Base-by-base conservation (phyloP, 2,797 vertebrate species). In the Coccyzus lansbergi region DNA sequence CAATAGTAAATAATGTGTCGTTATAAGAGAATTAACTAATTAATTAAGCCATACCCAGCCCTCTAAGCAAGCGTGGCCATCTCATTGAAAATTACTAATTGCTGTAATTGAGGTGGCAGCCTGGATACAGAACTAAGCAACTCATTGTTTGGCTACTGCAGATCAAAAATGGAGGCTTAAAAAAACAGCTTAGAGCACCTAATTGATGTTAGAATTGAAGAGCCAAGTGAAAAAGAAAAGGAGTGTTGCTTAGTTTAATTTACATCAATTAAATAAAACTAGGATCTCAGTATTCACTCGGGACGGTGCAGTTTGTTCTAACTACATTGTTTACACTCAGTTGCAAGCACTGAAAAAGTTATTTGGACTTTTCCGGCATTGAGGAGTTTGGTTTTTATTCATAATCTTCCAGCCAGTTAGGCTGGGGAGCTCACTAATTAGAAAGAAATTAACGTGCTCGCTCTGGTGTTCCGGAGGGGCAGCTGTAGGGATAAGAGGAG, bases 211-310 rank as follows among this genome's bases (percentile, higher is more conserved):
- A 42, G 31, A 60, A 71, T 78, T 60, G 33, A 82, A 49, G 34
- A 88, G 38, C 64, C 79, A 40, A 70, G 72, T 36, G 70, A 77
- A 85, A 86, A 86, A 70, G 13, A 33, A 44, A 77, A 76, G 31
- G 36, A 26, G 33, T 65, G 69, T 88, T 89, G 65, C 83, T 92
- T 70, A 81, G 55, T 92, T 94, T 90, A 70, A 75, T 86, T 88
- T 36, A 31, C 33, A 92, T 40, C 40, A 53, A 46, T 82, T 62
- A 76, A 65, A 34, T 70, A 65, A 92, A 84, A 77, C 21, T 52
- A 36, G 48, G 67, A 76, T 88, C 38, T 84, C 4, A 51, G 33
- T 15, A 26, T 59, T 88, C 51, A 74, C 63, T 34, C 16, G 40
- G 44, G 67, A 77, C 94, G 63, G 59, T 62, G 55, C 78, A 38